Conservation (phyloP, 2,113 vertebrate species). For the Grammomys dolichurus region DNA sequence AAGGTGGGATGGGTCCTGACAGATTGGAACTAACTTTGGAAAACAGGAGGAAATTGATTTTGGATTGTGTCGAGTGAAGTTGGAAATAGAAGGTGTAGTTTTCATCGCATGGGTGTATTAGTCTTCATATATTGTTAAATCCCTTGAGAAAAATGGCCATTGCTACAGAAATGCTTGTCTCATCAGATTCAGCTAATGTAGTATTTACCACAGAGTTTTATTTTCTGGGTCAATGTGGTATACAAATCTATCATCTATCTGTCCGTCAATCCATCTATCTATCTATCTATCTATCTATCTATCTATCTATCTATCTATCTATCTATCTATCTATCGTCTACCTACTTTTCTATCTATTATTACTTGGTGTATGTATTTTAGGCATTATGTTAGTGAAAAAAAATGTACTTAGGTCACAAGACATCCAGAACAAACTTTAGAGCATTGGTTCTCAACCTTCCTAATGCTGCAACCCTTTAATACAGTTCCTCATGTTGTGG, state of each 20-base stretch:
- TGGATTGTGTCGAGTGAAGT: slow-evolving; percentile 62
- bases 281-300: background rate
- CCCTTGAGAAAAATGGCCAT: slow-evolving; percentile 61
- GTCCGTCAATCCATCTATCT: background rate
- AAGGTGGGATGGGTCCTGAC: slow-evolving; percentile 64
- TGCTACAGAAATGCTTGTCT: slow-evolving; percentile 57
- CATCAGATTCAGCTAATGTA: slow-evolving; percentile 67
- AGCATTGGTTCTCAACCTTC: background rate
- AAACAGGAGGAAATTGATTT: slow-evolving; percentile 79
- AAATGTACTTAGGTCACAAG: slow-evolving; percentile 36
- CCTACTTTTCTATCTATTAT: background rate
- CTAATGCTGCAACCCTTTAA: background rate
- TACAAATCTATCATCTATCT: slow-evolving; percentile 38
- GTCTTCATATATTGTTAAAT: slow-evolving; percentile 59
- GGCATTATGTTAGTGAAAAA: slow-evolving; percentile 21
- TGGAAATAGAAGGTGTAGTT: slow-evolving; percentile 71
- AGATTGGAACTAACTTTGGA: slow-evolving; percentile 67
- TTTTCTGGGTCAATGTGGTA: slow-evolving; percentile 32
- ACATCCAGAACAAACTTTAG: slow-evolving; percentile 40
- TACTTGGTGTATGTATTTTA: slow-evolving; percentile 39
- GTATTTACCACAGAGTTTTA: slow-evolving; percentile 71
- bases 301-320: background rate
- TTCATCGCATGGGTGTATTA: slow-evolving; percentile 44
- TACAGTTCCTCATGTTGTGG: background rate
- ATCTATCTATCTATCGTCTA: background rate